These are phyloP conservation scores for Paratrypauchen microcephalus DNA, from an alignment of 2,797 vertebrate species.

Conservation along the genomic window DNA sequence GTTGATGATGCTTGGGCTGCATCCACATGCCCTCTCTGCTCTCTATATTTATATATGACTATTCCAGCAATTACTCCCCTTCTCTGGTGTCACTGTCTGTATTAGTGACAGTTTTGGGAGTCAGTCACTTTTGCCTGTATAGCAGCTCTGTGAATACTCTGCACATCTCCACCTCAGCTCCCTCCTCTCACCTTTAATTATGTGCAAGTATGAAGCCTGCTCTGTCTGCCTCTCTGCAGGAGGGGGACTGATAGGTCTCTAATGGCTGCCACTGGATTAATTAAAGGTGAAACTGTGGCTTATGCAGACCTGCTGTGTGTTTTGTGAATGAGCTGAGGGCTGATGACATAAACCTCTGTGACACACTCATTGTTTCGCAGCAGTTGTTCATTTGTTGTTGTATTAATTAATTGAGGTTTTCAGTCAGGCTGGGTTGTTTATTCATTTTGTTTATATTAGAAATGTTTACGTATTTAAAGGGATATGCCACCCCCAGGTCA, in stretches of 20 bases:
- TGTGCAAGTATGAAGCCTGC: slow-evolving; percentile 32
- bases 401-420: background rate
- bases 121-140: slow-evolving; percentile 25
- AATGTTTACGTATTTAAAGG: no score
- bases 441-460: background rate
- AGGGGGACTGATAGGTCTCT: slow-evolving; percentile 47
- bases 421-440: background rate
- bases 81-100: slow-evolving; percentile 20
- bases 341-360: slow-evolving; percentile 11
- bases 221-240: slow-evolving; percentile 22
- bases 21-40: background rate
- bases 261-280: slow-evolving; percentile 55
- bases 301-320: slow-evolving; percentile 10
- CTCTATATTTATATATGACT: background rate
- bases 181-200: slow-evolving; percentile 42
- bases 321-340: background rate
- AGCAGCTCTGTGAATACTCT: slow-evolving; percentile 25
- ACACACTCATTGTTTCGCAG: background rate
- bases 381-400: background rate
- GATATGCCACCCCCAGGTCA: no score
- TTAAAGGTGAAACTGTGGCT: slow-evolving; percentile 49
- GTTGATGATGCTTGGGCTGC: slow-evolving; percentile 1
- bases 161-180: background rate
- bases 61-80: slow-evolving; percentile 11
- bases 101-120: slow-evolving; percentile 18